Evolutionary conservation across 2,797 vertebrate species (phyloP), one percentile per base, ranked within the genome.

Genomic region (Cyprinodon diabolis): DNA sequence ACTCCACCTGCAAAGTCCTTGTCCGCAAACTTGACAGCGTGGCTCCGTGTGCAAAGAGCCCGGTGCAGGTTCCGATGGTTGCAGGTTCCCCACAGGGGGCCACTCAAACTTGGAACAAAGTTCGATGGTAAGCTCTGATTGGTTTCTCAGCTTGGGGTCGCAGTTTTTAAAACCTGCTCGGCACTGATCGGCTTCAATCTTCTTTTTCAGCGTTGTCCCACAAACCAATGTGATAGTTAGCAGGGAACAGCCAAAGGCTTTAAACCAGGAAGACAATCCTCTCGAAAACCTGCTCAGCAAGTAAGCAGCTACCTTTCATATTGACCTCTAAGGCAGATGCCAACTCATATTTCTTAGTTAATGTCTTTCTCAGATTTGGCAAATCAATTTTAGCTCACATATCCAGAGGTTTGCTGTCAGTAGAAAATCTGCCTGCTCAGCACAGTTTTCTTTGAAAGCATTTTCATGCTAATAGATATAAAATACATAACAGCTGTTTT

Each of bases 61-160:
- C 97, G 35, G 98, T 99, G 81, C 98, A 99, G 86, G 98, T 99
- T 62, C 96, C 97, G 68, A 99, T 99, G 98, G 96, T 99, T 92
- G 97, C 98, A 1, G 98, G 98, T 9, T 99, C 98, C 45, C 98
- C 98, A 0, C 96, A 99, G 12, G 98, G 98, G 0, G 98, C 97
- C 70, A 99, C 98, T 0, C 98, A 99, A 92, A 98, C 98, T 0
- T 99, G 97, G 95, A 99, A 99, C 94, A 99, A 99, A 96, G 97
- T 99, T 2, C 93, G 98, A 91, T 99, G 98, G 98, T 99, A 93
- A 96, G 95, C 35, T 71, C 23, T 8, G 66, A 35, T 23, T 52
- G 2, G 56, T 84, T 35, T 17, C 5, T 3, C 5, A 15, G 2
- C 0, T 9, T 25, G 25, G 15, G 37, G 56, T 30, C 25, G 4